Percentiles rank a stretch among this genome's conserved stretches.
Conservation (phyloP, 2,113 vertebrate species). For the Tetraodon nigroviridis region DNA sequence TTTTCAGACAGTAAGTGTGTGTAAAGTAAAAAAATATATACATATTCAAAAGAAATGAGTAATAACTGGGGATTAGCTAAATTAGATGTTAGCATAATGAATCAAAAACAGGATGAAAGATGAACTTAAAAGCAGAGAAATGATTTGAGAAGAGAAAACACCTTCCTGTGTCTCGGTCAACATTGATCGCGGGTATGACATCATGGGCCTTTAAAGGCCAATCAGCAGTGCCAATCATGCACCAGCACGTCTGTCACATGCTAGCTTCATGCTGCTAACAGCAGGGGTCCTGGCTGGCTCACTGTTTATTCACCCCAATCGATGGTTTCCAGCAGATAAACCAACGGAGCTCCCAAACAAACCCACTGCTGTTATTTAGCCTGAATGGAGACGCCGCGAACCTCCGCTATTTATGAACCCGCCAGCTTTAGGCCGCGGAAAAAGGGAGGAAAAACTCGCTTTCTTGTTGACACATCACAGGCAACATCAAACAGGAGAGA, state of each 20-base stretch:
- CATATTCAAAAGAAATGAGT: no score
- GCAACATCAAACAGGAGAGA: slow-evolving; percentile 13
- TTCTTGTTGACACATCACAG: slow-evolving; percentile 20
- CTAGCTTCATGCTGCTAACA: slow-evolving; percentile 46
- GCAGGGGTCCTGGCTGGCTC: slow-evolving; percentile 47
- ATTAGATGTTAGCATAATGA: no score
- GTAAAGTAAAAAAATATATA: no score
- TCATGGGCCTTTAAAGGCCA: slow-evolving; percentile 43
- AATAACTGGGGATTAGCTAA: no score
- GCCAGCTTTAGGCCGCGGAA: background rate
- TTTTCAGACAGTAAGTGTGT: no score
- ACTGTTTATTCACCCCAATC: slow-evolving; percentile 66
- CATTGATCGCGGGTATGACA: slow-evolving; percentile 34
- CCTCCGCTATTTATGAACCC: slow-evolving; percentile 12
- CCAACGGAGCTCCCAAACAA: slow-evolving; percentile 56
- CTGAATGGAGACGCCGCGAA: slow-evolving; percentile 45
- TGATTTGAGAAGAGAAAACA: background rate
- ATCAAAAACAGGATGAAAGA: no score
- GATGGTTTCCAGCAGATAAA: slow-evolving; percentile 63
- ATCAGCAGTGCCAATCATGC: slow-evolving; percentile 58
- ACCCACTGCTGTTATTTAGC: slow-evolving; percentile 61
- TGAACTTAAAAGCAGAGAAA: background rate
- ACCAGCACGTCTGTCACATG: slow-evolving; percentile 60
- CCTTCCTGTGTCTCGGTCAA: background rate
- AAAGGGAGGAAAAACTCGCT: slow-evolving; percentile 13